These are phyloP conservation scores for Diachrysia chrysitis DNA, from an alignment of 2,888 invertebrate species.

Conservation along the genomic window DNA sequence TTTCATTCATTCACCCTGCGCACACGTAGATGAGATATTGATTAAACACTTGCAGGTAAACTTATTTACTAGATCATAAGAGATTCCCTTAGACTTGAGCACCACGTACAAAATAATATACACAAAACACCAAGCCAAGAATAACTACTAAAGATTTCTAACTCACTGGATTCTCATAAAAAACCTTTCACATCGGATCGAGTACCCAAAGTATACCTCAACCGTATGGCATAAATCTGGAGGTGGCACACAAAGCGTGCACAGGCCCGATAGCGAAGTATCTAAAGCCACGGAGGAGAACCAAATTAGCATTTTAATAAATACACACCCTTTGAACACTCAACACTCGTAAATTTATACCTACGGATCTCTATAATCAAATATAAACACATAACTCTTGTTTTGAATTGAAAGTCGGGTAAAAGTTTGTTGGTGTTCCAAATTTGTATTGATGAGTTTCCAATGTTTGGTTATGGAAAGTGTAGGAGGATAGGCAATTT, in stretches of 20 bases:
- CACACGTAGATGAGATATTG: too few relatives aligned
- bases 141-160: neutral
- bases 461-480: slow-evolving; percentile 17
- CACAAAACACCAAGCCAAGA: too few relatives aligned
- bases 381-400: slow-evolving; percentile 86
- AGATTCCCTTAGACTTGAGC: too few relatives aligned
- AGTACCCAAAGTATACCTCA: slow-evolving; percentile 68
- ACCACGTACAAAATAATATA: too few relatives aligned
- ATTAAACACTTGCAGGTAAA: too few relatives aligned
- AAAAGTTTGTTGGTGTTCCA: slow-evolving; percentile 57
- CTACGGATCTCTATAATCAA: slow-evolving; percentile 87
- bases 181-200: slow-evolving; percentile 48
- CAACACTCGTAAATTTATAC: slow-evolving; percentile 84
- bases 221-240: slow-evolving; percentile 87
- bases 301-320: slow-evolving; percentile 89
- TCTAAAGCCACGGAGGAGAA: slow-evolving; percentile 83
- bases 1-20: too few relatives aligned
- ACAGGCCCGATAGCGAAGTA: slow-evolving; percentile 84
- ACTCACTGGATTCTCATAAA: slow-evolving; percentile 1
- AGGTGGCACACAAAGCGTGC: slow-evolving; percentile 87
- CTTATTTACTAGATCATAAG: too few relatives aligned
- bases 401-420: slow-evolving; percentile 76
- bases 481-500: neutral
- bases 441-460: slow-evolving; percentile 44
- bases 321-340: slow-evolving; percentile 88